A percentile compares a stretch with the other conserved stretches of the same genome.
These are phyloP conservation scores for Sebastes nivosus DNA, from an alignment of 2,797 vertebrate genomes.

Conservation along the genomic window DNA sequence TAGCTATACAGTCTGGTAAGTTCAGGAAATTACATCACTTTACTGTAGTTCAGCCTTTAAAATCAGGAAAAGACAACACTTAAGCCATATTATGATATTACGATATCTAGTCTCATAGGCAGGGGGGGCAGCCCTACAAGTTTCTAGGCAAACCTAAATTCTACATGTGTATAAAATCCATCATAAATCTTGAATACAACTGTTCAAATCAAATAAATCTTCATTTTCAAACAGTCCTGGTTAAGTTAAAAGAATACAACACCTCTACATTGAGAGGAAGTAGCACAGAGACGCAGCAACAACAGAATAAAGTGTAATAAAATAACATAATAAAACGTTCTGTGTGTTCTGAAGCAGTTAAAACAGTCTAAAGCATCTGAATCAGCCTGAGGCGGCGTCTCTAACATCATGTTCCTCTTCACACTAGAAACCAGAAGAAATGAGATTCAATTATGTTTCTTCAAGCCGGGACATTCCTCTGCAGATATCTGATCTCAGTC, in stretches of 20 bases:
- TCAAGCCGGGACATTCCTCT: conserved; percentile 35
- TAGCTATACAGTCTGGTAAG: no score
- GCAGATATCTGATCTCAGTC: conserved; percentile 22
- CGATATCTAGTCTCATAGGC: no score
- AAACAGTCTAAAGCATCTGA: no score
- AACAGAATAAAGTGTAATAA: neutral
- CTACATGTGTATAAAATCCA: neutral
- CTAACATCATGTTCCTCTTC: conserved; percentile 31
- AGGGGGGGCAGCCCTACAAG: no score
- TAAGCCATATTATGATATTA: no score
- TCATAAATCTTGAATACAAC: neutral
- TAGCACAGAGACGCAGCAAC: no score
- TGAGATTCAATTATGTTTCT: conserved; percentile 13
- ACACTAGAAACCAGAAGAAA: conserved; percentile 21
- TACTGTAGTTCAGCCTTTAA: no score
- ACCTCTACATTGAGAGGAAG: no score
- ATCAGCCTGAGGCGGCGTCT: conserved; percentile 2
- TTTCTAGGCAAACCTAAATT: no score
- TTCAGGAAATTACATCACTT: no score
- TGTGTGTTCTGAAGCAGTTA: neutral
- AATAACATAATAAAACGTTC: neutral
- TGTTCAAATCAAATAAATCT: neutral
- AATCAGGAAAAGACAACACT: no score
- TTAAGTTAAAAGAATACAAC: no score
- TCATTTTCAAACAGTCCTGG: neutral